These are phyloP conservation scores for Fratercula arctica DNA, from an alignment of 2,797 vertebrate species.

Conservation along the genomic window DNA sequence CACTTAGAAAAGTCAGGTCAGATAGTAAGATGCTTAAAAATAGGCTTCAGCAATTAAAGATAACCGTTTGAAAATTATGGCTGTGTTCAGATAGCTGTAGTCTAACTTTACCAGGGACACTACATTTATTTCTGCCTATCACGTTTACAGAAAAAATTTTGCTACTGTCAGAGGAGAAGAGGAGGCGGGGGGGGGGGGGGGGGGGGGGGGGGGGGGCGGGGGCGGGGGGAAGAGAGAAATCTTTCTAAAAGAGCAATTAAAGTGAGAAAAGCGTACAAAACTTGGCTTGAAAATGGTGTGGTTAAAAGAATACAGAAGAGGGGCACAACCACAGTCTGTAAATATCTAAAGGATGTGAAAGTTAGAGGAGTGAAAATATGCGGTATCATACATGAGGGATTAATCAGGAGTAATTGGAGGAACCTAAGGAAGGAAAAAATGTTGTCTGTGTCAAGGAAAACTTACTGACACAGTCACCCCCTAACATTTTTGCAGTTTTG, in stretches of 20 bases:
- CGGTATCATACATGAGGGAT: neutral
- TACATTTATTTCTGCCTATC: neutral
- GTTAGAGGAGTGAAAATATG: neutral
- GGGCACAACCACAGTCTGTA: neutral
- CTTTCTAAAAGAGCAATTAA: neutral
- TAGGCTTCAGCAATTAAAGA: neutral
- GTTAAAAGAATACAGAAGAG: neutral
- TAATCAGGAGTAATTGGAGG: conserved; percentile 34
- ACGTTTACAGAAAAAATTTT: neutral
- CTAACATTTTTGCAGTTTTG: neutral
- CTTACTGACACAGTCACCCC: neutral
- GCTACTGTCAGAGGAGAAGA: neutral
- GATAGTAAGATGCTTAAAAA: neutral
- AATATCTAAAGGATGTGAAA: conserved; percentile 12
- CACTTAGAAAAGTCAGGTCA: neutral
- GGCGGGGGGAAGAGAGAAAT: too few relatives aligned
- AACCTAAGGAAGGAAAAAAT: conserved; percentile 10
- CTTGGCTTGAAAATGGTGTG: neutral
- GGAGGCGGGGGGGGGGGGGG: too few relatives aligned
- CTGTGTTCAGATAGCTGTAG: neutral
- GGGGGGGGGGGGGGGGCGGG: too few relatives aligned
- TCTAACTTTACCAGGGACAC: neutral
- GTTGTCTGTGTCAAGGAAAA: neutral
- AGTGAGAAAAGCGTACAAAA: neutral
- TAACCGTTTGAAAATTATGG: neutral